phyloP scores from a whole-genome alignment of 2,888 invertebrate species.

The Drosophila meridiana region DNA sequence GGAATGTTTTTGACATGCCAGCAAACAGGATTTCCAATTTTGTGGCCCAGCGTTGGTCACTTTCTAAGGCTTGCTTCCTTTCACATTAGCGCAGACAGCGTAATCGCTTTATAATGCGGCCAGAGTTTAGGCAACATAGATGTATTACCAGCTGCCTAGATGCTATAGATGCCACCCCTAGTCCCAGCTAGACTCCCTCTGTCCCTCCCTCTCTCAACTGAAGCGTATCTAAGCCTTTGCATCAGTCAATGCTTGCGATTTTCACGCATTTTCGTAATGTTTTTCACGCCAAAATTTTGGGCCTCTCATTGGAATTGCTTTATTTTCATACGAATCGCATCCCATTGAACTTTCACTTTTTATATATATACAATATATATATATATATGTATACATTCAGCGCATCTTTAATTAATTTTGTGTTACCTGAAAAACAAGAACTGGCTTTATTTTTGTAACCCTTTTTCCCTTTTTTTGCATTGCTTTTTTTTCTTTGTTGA shows the following conservation, averaged over 20 bases:
- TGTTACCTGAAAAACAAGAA: slow-evolving; percentile 33
- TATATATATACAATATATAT: too few species aligned
- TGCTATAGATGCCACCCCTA: slow-evolving; percentile 26
- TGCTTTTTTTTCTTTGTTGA: slow-evolving; percentile 52
- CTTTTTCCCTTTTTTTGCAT: slow-evolving; percentile 45
- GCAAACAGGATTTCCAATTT: slow-evolving; percentile 52
- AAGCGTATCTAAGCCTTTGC: slow-evolving; percentile 61
- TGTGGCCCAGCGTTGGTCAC: slow-evolving; percentile 14
- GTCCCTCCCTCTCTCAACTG: slow-evolving; percentile 29
- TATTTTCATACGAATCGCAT: slow-evolving; percentile 48
- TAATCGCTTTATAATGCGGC: slow-evolving; percentile 68
- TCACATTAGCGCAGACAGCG: slow-evolving; percentile 27
- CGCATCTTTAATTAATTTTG: slow-evolving; percentile 73
- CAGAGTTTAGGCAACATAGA: slow-evolving; percentile 48
- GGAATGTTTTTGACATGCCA: slow-evolving; percentile 38
- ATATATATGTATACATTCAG: background rate
- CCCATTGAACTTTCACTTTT: slow-evolving; percentile 74
- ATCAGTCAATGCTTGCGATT: slow-evolving; percentile 37
- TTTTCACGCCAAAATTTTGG: slow-evolving; percentile 57
- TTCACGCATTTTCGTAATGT: slow-evolving; percentile 55
- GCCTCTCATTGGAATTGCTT: slow-evolving; percentile 67
- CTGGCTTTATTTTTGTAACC: slow-evolving; percentile 36
- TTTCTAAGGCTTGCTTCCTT: slow-evolving; percentile 24
- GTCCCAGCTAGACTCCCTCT: background rate
- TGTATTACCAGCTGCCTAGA: slow-evolving; percentile 54